A percentile compares a stretch with the other conserved stretches of the same genome.
These are phyloP conservation scores for Furnarius figulus DNA, from an alignment of 2,113 vertebrate species.

Conservation along the genomic window DNA sequence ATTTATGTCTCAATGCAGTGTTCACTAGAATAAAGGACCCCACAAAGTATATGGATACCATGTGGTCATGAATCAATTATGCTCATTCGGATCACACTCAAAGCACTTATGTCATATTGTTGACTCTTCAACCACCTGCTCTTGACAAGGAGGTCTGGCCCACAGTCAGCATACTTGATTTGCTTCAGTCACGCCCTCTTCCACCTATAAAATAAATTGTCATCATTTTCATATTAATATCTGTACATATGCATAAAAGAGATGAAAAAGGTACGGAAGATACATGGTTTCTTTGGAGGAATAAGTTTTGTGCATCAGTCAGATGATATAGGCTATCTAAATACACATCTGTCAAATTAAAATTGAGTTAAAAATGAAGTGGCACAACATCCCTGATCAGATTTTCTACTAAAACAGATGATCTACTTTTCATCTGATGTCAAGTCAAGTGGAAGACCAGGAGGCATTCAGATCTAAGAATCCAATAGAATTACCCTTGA, in stretches of 20 bases:
- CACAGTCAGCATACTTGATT: constrained; percentile 49
- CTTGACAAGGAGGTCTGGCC: constrained; percentile 51
- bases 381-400: not conserved
- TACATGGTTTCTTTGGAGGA: not conserved
- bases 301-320: not conserved
- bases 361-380: constrained; percentile 9
- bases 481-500: not conserved
- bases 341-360: not conserved
- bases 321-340: not conserved
- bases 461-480: not conserved
- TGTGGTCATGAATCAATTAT: constrained; percentile 31
- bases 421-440: not conserved
- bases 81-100: constrained; percentile 30
- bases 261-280: not conserved
- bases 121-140: constrained; percentile 60
- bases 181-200: constrained; percentile 41
- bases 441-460: not conserved
- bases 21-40: not conserved
- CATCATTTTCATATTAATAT: constrained; percentile 5
- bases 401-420: not conserved
- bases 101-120: constrained; percentile 42
- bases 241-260: not conserved
- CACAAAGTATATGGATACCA: constrained; percentile 25
- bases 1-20: not conserved
- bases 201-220: constrained; percentile 6